Conservation (phyloP, 2,888 invertebrate species). For the Leptinotarsa tumamoca region DNA sequence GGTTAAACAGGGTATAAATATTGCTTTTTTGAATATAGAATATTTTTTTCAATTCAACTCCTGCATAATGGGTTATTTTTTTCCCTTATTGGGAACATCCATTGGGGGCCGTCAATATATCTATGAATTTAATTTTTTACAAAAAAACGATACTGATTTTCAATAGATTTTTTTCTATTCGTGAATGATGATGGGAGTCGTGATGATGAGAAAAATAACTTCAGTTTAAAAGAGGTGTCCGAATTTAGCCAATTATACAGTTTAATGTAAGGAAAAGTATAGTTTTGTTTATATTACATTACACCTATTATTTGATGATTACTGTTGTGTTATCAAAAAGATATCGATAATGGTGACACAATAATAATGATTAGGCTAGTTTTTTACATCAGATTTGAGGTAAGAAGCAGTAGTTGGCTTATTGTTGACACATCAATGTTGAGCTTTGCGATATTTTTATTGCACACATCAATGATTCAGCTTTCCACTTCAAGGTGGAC, state of each 20-base stretch:
- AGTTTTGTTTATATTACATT: slow-evolving; percentile 34
- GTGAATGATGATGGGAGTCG: background rate
- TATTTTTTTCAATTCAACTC: too few species aligned
- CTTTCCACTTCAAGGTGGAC: background rate
- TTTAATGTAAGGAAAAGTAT: slow-evolving; percentile 7
- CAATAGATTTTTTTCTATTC: too few species aligned
- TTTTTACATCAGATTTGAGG: slow-evolving; percentile 53
- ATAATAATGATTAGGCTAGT: slow-evolving; percentile 50
- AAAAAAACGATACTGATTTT: too few species aligned
- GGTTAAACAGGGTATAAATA: slow-evolving; percentile 48
- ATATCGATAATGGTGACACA: slow-evolving; percentile 38
- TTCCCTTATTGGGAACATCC: background rate
- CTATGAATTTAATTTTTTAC: too few species aligned
- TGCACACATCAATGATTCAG: background rate
- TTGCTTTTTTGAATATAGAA: too few species aligned
- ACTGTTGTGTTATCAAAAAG: slow-evolving; percentile 26
- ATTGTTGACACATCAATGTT: slow-evolving; percentile 50
- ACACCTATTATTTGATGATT: slow-evolving; percentile 21
- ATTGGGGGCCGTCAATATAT: too few species aligned
- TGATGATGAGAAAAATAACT: background rate
- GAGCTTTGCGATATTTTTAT: slow-evolving; percentile 20
- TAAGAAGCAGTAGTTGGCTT: slow-evolving; percentile 46
- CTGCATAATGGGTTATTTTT: background rate
- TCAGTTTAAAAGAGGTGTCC: background rate
- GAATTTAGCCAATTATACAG: slow-evolving; percentile 39